A percentile compares a stretch with the other conserved stretches of the same genome.
These are phyloP conservation scores for Diarsia mendica DNA, from an alignment of 2,888 invertebrate genomes.

Conservation along the genomic window DNA sequence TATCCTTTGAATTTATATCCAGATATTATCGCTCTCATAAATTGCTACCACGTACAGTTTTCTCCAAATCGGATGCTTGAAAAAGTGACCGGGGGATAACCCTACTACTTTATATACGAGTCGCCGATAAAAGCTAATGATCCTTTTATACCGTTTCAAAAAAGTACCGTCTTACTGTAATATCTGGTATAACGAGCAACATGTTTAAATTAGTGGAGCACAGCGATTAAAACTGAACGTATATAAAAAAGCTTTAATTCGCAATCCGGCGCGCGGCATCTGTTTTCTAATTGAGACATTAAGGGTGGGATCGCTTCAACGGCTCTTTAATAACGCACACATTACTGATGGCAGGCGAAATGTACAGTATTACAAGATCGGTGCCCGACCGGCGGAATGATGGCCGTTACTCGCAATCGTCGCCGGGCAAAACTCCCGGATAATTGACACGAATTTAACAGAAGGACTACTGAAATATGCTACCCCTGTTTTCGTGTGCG, in stretches of 20 bases:
- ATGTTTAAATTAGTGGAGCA: constrained; percentile 71
- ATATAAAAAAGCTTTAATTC: constrained; percentile 81
- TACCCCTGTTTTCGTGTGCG: constrained; percentile 69
- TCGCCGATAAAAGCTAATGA: constrained; percentile 74
- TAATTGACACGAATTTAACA: constrained; percentile 86
- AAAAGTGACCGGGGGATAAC: constrained; percentile 83
- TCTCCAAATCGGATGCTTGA: constrained; percentile 81
- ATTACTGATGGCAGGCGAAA: constrained; percentile 82
- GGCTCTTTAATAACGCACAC: constrained; percentile 86
- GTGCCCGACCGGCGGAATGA: constrained; percentile 81
- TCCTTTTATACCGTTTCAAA: constrained; percentile 63
- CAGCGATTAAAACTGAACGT: constrained; percentile 68
- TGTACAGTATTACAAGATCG: constrained; percentile 78
- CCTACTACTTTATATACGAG: constrained; percentile 73
- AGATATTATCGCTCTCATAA: constrained; percentile 88
- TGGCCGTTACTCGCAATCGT: constrained; percentile 85
- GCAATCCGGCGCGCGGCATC: constrained; percentile 79
- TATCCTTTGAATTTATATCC: constrained; percentile 90
- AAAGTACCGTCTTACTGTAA: constrained; percentile 56
- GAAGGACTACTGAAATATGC: constrained; percentile 77
- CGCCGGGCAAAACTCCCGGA: constrained; percentile 83
- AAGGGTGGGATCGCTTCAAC: constrained; percentile 82
- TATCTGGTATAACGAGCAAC: constrained; percentile 63
- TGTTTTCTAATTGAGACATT: constrained; percentile 89
- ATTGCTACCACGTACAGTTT: constrained; percentile 85